Conservation (phyloP, 2,113 vertebrate genomes). For the Malurus alboscapulatus region DNA sequence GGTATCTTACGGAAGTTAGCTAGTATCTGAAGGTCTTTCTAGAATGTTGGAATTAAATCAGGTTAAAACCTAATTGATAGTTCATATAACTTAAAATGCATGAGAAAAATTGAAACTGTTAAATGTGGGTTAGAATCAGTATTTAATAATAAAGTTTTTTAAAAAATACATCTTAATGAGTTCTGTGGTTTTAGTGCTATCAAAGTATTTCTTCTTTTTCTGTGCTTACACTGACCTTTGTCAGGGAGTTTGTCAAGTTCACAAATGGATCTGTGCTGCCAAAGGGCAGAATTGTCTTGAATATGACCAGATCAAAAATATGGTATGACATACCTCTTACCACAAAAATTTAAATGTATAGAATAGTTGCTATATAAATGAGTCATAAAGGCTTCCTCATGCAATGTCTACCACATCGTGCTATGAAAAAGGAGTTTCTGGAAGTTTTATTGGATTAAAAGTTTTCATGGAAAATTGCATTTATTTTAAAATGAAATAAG, state of each 20-base stretch:
- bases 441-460: slow-evolving; percentile 19
- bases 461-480: slow-evolving; percentile 7
- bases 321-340: background rate
- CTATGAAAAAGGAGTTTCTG: background rate
- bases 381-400: background rate
- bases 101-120: background rate
- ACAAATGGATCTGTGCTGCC: background rate
- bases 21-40: background rate
- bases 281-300: background rate
- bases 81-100: background rate
- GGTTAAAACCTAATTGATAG: background rate
- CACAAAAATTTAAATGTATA: background rate
- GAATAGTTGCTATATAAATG: background rate
- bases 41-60: background rate
- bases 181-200: background rate
- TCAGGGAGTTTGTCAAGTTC: background rate
- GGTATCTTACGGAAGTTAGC: background rate
- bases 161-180: background rate
- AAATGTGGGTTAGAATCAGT: background rate
- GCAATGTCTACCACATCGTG: background rate
- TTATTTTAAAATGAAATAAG: slow-evolving; percentile 42
- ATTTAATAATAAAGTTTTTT: background rate
- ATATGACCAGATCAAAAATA: background rate
- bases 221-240: background rate
- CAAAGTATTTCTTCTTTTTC: background rate